Percentiles rank a stretch among this genome's conserved stretches.
These are phyloP conservation scores for Serranus cabrilla DNA, from an alignment of 2,797 vertebrate genomes.

Conservation along the genomic window DNA sequence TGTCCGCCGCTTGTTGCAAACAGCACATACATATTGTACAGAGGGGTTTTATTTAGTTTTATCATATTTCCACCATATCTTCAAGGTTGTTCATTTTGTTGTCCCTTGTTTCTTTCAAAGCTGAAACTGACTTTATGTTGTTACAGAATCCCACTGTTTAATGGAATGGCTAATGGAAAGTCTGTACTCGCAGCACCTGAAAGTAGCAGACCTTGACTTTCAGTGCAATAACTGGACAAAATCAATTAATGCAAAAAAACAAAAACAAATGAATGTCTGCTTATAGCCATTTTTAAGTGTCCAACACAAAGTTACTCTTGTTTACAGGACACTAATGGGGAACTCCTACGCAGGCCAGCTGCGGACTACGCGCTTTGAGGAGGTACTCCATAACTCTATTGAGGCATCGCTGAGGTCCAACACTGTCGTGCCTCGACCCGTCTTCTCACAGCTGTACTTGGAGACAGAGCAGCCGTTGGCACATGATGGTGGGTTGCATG, in stretches of 20 bases:
- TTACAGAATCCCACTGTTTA: background rate
- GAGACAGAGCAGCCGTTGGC: slow-evolving; percentile 91
- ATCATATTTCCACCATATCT: too few relatives aligned
- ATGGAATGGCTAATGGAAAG: background rate
- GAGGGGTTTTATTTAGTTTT: too few relatives aligned
- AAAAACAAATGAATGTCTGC: background rate
- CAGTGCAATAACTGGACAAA: background rate
- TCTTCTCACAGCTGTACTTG: slow-evolving; percentile 97
- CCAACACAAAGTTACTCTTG: background rate
- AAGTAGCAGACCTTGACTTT: background rate
- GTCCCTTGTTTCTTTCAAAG: too few relatives aligned
- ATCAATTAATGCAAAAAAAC: background rate
- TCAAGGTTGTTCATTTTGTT: too few relatives aligned
- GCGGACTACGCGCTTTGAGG: slow-evolving; percentile 94
- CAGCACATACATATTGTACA: too few relatives aligned
- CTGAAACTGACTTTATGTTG: too few relatives aligned
- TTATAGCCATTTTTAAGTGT: background rate
- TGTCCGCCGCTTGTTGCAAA: too few relatives aligned
- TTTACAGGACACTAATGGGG: slow-evolving; percentile 89
- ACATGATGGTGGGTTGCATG: slow-evolving; percentile 67
- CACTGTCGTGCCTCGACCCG: slow-evolving; percentile 91
- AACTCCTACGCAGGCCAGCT: slow-evolving; percentile 97
- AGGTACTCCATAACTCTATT: slow-evolving; percentile 96
- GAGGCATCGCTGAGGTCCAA: slow-evolving; percentile 97
- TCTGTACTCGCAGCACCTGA: background rate